phyloP scores from a whole-genome alignment of 2,113 vertebrate genomes.

The Leptobrachium leishanense region DNA sequence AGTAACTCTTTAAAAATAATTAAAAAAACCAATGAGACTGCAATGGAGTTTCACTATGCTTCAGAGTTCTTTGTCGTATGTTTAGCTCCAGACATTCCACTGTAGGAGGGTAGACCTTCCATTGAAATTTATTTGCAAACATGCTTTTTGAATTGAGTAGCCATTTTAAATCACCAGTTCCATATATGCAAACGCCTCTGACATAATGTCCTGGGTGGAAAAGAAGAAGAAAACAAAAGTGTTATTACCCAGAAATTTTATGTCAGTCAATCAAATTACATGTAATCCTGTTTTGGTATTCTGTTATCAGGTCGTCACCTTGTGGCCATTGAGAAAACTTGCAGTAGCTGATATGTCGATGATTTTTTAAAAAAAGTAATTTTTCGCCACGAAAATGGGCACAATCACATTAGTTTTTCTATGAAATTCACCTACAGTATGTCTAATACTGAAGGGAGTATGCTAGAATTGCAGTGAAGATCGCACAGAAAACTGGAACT shows the following conservation, averaged over 20 bases:
- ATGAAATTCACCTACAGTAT: too few relatives aligned
- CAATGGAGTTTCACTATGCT: slow-evolving; percentile 61
- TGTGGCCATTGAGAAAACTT: background rate
- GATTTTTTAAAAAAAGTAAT: background rate
- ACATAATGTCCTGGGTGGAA: slow-evolving; percentile 65
- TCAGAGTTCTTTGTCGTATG: slow-evolving; percentile 63
- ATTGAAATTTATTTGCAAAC: slow-evolving; percentile 77
- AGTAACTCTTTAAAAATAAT: slow-evolving; percentile 6
- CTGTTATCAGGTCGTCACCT: background rate
- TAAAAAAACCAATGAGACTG: slow-evolving; percentile 69
- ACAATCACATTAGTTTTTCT: too few relatives aligned
- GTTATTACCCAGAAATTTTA: background rate
- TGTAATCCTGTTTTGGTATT: background rate
- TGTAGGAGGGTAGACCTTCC: slow-evolving; percentile 63
- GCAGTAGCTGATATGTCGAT: background rate
- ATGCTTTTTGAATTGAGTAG: slow-evolving; percentile 60
- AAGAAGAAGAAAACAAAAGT: background rate
- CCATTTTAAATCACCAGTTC: slow-evolving; percentile 70
- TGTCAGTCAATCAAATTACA: background rate
- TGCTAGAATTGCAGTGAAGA: too few relatives aligned
- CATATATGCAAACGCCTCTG: slow-evolving; percentile 69
- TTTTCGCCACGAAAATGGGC: too few relatives aligned
- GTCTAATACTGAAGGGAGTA: too few relatives aligned
- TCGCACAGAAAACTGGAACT: too few relatives aligned
- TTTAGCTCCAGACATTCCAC: slow-evolving; percentile 72